Evolutionary conservation across 2,797 vertebrate species (phyloP), one percentile per base, ranked within the genome.

Genomic region (Channa striata): DNA sequence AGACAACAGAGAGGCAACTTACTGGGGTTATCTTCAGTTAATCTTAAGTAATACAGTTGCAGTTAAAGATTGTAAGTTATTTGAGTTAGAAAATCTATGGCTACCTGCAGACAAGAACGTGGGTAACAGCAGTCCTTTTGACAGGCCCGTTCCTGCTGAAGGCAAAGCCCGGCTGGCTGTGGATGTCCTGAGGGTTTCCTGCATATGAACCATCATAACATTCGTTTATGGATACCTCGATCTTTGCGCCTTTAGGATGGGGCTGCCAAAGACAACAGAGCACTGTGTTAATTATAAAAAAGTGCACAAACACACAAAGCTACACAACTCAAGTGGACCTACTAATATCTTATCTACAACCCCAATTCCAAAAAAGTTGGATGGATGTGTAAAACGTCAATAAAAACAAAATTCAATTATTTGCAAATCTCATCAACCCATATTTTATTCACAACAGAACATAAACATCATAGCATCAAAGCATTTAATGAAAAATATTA

Each of bases 71-170:
- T 17, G 2, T 1, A 0, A 17, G 19, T 30, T 1, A 23, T 57
- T 36, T 23, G 2, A 2, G 16, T 20, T 2, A 12, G 44, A 14
- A 1, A 1, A n/a, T 5, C 5, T 2, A 64, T 0, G n/a, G 9
- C 60, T 52, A 99, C 98, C 97, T 97, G 96, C 97, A 98, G 23
- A 97, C 96, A 62, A 99, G 95, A 6, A 98, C 88, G 78, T 97
- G 96, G n/a, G 97, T 98, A 79, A 99, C 97, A 0, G 95, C 93
- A 1, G 97, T 98, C 87, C 98, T 95, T 71, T 99, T 99, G 77
- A 99, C 98, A 0, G 98, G 98, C 5, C 98, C 98, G 4, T 99
- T 99, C 74, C 97, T 93, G 90, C 97, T 99, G 92, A 99, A 99
- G 85, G 97, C 98, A 66, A 99, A 99, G 36, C 98, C 98, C 1